Evolutionary conservation across 2,888 invertebrate species (phyloP).

Genomic region (Patella pellucida): DNA sequence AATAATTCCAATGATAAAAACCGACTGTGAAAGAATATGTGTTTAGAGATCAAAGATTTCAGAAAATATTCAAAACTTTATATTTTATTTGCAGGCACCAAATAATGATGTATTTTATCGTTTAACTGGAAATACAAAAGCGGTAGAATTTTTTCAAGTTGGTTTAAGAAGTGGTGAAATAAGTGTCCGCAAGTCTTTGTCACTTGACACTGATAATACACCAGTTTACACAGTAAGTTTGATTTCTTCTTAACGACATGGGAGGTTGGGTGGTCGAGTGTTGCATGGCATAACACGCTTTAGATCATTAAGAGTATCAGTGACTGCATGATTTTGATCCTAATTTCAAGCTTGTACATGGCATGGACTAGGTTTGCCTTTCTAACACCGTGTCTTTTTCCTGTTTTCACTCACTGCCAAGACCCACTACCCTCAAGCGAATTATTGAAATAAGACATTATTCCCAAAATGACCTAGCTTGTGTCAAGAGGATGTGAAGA

Average conservation of each 20-base stretch:
- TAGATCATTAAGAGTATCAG: background rate
- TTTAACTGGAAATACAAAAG: constrained; percentile 35
- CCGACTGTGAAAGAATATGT: no score
- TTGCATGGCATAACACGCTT: background rate
- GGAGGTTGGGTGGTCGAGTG: background rate
- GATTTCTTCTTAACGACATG: background rate
- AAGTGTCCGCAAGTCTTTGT: constrained; percentile 46
- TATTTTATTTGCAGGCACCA: constrained; percentile 41
- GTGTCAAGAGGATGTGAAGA: no score
- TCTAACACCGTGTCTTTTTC: background rate
- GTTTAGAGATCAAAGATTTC: no score
- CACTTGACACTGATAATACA: constrained; percentile 30
- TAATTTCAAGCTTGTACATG: background rate
- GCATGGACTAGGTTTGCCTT: background rate
- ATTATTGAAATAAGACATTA: no score
- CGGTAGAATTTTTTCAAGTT: constrained; percentile 52
- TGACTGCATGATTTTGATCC: background rate
- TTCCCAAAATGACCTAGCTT: no score
- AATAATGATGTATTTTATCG: constrained; percentile 57
- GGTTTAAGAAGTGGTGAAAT: constrained; percentile 51
- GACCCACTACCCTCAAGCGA: no score
- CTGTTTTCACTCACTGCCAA: no score
- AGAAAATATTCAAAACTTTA: no score
- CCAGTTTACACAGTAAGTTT: constrained; percentile 37
- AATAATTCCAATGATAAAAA: no score